Evolutionary conservation across 2,888 invertebrate species (phyloP), one percentile per base, ranked within the genome.

Genomic region (Dynastes tityus): DNA sequence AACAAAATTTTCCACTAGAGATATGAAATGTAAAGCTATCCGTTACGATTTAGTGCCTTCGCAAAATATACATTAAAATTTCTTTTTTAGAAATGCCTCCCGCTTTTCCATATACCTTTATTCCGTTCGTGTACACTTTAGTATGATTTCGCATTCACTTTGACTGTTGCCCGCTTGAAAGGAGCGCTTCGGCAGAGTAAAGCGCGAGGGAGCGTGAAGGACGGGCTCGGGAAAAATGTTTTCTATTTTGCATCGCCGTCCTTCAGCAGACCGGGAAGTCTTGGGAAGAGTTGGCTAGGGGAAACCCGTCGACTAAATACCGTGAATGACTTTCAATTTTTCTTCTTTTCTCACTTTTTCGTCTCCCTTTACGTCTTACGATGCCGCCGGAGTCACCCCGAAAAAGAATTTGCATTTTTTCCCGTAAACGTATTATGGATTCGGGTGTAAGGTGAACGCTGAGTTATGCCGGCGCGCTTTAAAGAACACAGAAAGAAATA

Each of bases 341-440:
- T 32, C 29, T 68, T 68, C 68, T 29, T 49, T 29, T 22, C 16
- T 49, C 49, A 13, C 45, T 22, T 63, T 29, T 29, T 32, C 29
- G 27, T 29, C 29, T 29, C 32, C 11, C 9, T n/a, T 29, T 9
- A 9, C 6, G 32, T 29, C 29, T 63, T 4, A 2, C 32, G 29
- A 13, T 63, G 27, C 29, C 11, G 29, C 3, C 63, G 29, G 27
- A 11, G 22, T 29, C 63, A n/a, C 32, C 22, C 63, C 63, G 29
- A 32, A 63, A 51, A 51, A 51, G 68, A 68, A 68, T 68, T 68
- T 68, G 68, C 68, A 68, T 68, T 68, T 68, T 68, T 68, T 68
- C 68, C 68, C 51, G 68, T 68, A 68, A 68, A 68, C 68, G 68
- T 68, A 68, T 68, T 68, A 68, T 29, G 68, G 68, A 68, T 68